A percentile compares a stretch with the other conserved stretches of the same genome.
These are phyloP conservation scores for Anolis apletophallus DNA, from an alignment of 2,797 vertebrate species.

Conservation along the genomic window DNA sequence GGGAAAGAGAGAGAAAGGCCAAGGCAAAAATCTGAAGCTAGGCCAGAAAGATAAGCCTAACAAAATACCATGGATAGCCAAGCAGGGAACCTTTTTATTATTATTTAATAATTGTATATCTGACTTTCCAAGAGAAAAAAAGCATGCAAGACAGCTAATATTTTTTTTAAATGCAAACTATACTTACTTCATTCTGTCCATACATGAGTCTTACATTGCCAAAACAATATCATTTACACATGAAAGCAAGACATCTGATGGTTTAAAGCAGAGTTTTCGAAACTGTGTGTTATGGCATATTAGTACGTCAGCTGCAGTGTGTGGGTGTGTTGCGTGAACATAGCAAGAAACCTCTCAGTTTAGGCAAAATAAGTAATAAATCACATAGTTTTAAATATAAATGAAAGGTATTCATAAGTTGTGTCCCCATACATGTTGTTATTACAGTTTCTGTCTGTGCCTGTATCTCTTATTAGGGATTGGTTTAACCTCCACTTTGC, in stretches of 20 bases:
- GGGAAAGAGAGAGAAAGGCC: constrained; percentile 14
- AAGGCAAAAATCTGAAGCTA: constrained; percentile 22
- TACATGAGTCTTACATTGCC: not conserved
- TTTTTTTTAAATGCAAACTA: not conserved
- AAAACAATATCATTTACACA: not conserved
- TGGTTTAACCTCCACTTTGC: no score
- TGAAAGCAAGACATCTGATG: not conserved
- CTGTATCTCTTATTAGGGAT: no score
- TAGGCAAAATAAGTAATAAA: no score
- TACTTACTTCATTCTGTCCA: not conserved
- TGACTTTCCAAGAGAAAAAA: not conserved
- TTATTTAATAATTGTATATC: not conserved
- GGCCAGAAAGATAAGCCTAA: constrained; percentile 11
- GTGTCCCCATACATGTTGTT: no score
- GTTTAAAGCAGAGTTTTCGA: not conserved
- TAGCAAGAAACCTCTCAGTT: no score
- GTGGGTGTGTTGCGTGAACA: no score
- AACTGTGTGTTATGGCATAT: no score
- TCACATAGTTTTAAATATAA: no score
- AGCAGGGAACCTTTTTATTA: not conserved
- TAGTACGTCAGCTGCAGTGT: no score
- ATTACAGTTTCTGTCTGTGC: no score
- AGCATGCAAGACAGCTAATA: not conserved
- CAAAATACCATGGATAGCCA: not conserved
- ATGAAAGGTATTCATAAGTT: no score